Evolutionary conservation across 2,888 invertebrate genomes (phyloP).

Genomic region (Drosophila merina): DNA sequence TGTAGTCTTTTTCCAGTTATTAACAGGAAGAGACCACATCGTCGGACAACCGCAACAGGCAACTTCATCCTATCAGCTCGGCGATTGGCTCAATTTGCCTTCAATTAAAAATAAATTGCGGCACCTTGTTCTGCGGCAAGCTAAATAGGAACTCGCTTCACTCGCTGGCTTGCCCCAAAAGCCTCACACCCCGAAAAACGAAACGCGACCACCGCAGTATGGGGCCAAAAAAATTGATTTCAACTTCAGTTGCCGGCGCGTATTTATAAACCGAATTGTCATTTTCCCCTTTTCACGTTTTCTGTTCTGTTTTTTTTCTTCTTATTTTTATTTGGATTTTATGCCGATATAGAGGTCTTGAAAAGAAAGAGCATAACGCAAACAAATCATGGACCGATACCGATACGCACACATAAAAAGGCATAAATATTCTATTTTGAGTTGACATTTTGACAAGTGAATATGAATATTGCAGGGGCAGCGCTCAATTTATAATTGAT

Average conservation of each 20-base stretch:
- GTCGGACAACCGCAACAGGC: slow-evolving; percentile 21
- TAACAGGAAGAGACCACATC: slow-evolving; percentile 23
- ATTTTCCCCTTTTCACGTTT: slow-evolving; percentile 32
- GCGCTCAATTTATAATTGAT: slow-evolving; percentile 57
- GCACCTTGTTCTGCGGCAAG: slow-evolving; percentile 33
- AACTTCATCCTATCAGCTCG: slow-evolving; percentile 3
- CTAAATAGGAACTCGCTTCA: slow-evolving; percentile 11
- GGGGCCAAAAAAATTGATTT: slow-evolving; percentile 70
- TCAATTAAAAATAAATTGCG: slow-evolving; percentile 60
- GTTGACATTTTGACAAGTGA: slow-evolving; percentile 73
- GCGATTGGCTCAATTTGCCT: slow-evolving; percentile 52
- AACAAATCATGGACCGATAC: slow-evolving; percentile 33
- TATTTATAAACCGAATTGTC: slow-evolving; percentile 39
- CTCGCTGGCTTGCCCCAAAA: not conserved
- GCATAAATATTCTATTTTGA: slow-evolving; percentile 73
- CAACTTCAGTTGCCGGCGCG: slow-evolving; percentile 39
- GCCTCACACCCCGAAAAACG: not conserved
- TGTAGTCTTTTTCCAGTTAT: slow-evolving; percentile 31
- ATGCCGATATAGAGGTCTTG: slow-evolving; percentile 47
- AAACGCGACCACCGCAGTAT: slow-evolving; percentile 62
- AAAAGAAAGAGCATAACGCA: slow-evolving; percentile 18
- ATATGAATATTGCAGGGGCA: slow-evolving; percentile 58
- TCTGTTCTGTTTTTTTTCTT: slow-evolving; percentile 29
- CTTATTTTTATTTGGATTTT: slow-evolving; percentile 25
- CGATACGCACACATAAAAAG: slow-evolving; percentile 50